Base-by-base conservation (phyloP, 1,140 invertebrate genomes). In the Hermetia illucens region DNA sequence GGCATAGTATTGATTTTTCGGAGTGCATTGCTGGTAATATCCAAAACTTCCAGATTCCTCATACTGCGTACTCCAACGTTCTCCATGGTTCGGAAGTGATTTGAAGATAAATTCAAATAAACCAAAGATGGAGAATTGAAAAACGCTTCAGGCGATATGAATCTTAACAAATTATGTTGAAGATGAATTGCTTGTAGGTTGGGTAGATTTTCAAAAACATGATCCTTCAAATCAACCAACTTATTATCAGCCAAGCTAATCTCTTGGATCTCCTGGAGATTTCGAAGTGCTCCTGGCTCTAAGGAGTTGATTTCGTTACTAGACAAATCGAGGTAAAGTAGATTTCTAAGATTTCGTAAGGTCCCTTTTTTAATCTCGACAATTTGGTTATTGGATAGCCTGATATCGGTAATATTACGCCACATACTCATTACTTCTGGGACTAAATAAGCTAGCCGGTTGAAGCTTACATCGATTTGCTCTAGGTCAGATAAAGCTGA, bases 41-140 rank as follows among this genome's bases (percentile, higher is more conserved):
- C 83, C 19, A 87, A 58, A 5, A 87, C 77, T 57, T 87, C 84
- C n/a, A 87, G 58, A 6, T 81, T 84, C 18, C 70, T 65, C 19
- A 86, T 53, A 44, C 71, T 76, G 9, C 72, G 68, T 13, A 87
- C 60, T 4, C 83, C 82, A 18, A 76, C 74, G 45, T 77, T 71
- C 37, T 82, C 75, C 42, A 90, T 61, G 30, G 67, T 72, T 5
- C 66, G 67, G 32, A 87, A 62, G 44, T 79, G 68, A 65, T 87
- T 88, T 44, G 77, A 69, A 49, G 84, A 88, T 34, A 89, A 54
- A 68, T 89, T 89, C 8, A 91, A 61, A 53, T 85, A 79, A 17
- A 88, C 69, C 31, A 87, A 57, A 31, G 82, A 75, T 5, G 82
- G 80, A 12, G 80, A 72, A 45, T 77, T 75, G 42, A 77, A 71